Evolutionary conservation across 2,888 invertebrate genomes (phyloP), one percentile per base, ranked within the genome.

Genomic region (Creontiades dilutus): DNA sequence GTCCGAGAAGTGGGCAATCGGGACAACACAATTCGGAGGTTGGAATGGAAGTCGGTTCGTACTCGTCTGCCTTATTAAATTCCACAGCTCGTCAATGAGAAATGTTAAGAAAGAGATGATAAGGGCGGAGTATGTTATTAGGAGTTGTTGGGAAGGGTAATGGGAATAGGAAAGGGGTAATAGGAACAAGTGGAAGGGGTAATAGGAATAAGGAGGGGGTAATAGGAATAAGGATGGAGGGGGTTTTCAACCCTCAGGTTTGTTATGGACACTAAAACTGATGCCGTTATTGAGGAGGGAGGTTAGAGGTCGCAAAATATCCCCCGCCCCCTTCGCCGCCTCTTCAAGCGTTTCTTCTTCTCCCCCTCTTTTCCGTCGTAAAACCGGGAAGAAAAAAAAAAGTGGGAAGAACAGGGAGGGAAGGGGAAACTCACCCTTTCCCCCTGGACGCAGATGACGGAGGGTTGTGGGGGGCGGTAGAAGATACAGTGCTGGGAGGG

Each of bases 261-360:
- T 55, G 82, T 82, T 82, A 82, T 82, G 82, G 82, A 82, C 82
- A 48, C 48, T 82, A 82, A 82, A 82, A 82, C 82, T 52, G 82
- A 82, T 48, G 82, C 82, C 23, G 52, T 48, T 52, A 82, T 82
- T 82, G 47, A 52, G 82, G 52, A 23, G 48, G 82, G 27, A 48
- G 82, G 48, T 82, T 48, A 82, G 82, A 82, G 82, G 82, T 82
- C 48, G 52, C 82, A 52, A 82, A 52, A 48, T n/a, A n/a, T 19
- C n/a, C 82, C n/a, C 46, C 27, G 4, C 12, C 28, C 13, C 37
- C 37, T 37, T 28, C 28, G 14, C 78, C 46, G 28, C 78, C 46
- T 78, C 46, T 80, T 48, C 78, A 37, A 27, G n/a, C 76, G n/a
- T 76, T 46, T 80, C 80, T 46, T 46, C 19, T 0, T 12, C 27